Base-by-base conservation (phyloP, 2,888 invertebrate genomes). In the Dolichomitus sp. region DNA sequence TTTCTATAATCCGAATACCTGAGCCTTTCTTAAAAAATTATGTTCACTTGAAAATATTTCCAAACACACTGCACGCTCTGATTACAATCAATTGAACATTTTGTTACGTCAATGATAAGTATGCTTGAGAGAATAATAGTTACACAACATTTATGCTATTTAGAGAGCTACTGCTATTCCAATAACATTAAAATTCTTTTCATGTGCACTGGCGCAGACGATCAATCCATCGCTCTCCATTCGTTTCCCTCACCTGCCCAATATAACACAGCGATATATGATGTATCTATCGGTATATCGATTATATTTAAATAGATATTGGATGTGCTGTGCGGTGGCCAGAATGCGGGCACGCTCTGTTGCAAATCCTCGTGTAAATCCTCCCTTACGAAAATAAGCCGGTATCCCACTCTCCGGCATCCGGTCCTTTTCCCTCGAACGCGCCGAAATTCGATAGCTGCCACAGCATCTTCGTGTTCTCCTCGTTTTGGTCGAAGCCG, bases 291-390 rank as follows among this genome's bases (percentile, higher is more conserved):
- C 68, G 81, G 59, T 69, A 63, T 77, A 81, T 84, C 69, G 74
- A 82, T 80, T 74, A 80, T 80, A 82, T 80, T 74, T 75, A 75
- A 78, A 80, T 83, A 75, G 66, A 84, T 80, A 83, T 83, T 75
- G 75, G 70, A 68, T 80, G 61, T 40, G 48, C 37, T 37, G 57
- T 45, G 48, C 50, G 54, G 70, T 65, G 45, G 54, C 17, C 57
- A 33, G 74, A 69, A 45, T 37, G 33, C 54, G 23, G 59, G 27
- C 50, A 42, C 50, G 69, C 74, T 79, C 69, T 37, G 37, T 79
- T 59, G 79, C 72, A 83, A 80, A 85, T 85, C 75, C 80, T 73
- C 78, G 83, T 85, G 85, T 85, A 85, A 85, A 85, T 83, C 81
- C 75, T 76, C 73, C 78, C 63, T 81, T 81, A 77, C 76, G 75